Evolutionary conservation across 2,797 vertebrate genomes (phyloP).

Genomic region (Champsocephalus gunnari): DNA sequence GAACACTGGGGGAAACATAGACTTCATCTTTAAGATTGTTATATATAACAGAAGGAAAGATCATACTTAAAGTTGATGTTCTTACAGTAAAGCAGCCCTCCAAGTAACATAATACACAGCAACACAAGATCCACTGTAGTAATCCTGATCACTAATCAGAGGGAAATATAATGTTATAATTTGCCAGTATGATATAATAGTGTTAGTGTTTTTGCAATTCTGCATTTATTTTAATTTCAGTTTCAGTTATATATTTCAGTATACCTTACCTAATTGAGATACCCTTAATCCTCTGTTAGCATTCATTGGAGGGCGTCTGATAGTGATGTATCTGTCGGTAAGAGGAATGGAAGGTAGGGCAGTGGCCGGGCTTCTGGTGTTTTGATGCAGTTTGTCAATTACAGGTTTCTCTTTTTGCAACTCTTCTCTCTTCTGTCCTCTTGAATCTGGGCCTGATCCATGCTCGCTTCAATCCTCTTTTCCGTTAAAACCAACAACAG

Average conservation of each 20-base stretch:
- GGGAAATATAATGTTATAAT: conserved; percentile 1
- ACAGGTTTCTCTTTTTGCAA: neutral
- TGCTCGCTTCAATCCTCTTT: too few relatives aligned
- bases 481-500: neutral
- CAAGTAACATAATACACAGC: conserved; percentile 16
- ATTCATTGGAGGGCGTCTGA: neutral
- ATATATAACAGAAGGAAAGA: neutral
- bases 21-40: conserved; percentile 1
- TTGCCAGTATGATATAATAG: neutral
- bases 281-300: neutral
- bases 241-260: neutral
- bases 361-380: neutral
- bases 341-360: rapidly evolving
- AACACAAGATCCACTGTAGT: conserved; percentile 1
- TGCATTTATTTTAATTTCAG: neutral
- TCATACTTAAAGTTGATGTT: conserved; percentile 30
- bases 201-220: neutral
- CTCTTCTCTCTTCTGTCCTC: neutral
- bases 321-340: conserved; percentile 13
- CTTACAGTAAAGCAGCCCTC: neutral
- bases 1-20: neutral
- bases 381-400: neutral
- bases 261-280: conserved; percentile 14
- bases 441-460: neutral
- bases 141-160: conserved; percentile 21